Evolutionary conservation across 2,888 invertebrate genomes (phyloP), one percentile per base, ranked within the genome.

Genomic region (Drosophila acutilabella): DNA sequence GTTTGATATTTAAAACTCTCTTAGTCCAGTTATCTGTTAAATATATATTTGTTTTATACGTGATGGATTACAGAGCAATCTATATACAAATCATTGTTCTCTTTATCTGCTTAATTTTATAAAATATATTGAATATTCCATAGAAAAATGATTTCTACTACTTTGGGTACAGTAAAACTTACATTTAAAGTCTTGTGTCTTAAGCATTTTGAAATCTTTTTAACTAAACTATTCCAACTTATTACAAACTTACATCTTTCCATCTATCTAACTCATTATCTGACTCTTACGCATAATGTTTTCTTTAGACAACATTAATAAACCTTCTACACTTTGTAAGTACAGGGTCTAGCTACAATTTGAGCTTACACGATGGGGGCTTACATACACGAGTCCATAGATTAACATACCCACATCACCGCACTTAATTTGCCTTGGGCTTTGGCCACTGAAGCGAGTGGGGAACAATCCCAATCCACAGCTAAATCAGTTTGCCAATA

Each of bases 341-440:
- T 36, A 36, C 36, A 36, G 36, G 36, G 36, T 36, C 13, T 36
- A 0, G 33, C 44, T 11, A 50, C 54, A 62, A 54, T 54, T 53
- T 38, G n/a, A 44, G 26, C 70, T 52, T 64, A 74, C 70, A 69
- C 50, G 65, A 71, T 72, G 76, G 60, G 71, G 78, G 72, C 66
- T 57, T 45, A 59, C 77, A 71, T 53, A 50, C 58, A 36, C 44
- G 45, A 67, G 44, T 69, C 64, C 16, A 73, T 65, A 68, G 68
- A 78, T 80, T 76, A 80, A 76, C 80, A 80, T 80, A 73, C 72
- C 69, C 77, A 78, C 80, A 75, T 62, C 58, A 72, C 52, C 60
- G 48, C 80, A 71, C 78, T 78, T 78, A 61, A 78, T 78, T 80
- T 75, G 80, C 78, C 78, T 62, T 50, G 64, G 71, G 80, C 59